Conservation (phyloP, 2,797 vertebrate genomes). For the Dromococcyx pavoninus region DNA sequence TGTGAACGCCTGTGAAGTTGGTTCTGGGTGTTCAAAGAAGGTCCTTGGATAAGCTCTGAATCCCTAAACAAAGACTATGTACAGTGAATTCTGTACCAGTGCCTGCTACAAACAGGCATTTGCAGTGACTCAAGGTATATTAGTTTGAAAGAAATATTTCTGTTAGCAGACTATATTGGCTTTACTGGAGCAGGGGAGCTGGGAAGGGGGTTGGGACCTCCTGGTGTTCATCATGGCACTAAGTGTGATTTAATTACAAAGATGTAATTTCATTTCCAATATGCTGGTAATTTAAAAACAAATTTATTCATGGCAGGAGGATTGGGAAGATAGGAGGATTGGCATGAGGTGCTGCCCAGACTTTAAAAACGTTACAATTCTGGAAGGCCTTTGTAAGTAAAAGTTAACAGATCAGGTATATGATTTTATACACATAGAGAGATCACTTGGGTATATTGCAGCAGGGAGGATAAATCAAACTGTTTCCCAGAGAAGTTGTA, state of each 20-base stretch:
- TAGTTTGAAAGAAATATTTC: neutral
- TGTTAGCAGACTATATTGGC: accelerated
- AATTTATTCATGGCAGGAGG: neutral
- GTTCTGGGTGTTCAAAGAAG: neutral
- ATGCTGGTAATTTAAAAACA: neutral
- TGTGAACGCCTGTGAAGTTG: neutral
- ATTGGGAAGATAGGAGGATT: neutral
- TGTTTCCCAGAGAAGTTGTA: too few relatives aligned
- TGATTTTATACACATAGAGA: neutral
- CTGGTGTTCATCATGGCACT: accelerated
- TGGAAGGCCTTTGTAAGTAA: neutral
- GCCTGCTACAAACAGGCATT: neutral
- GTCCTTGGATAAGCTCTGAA: slow-evolving; percentile 9
- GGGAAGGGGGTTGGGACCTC: neutral
- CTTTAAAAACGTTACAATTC: neutral
- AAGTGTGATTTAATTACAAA: neutral
- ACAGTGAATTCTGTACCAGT: neutral
- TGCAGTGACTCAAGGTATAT: neutral
- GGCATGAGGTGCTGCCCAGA: neutral
- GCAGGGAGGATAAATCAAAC: neutral
- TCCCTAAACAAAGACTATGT: neutral
- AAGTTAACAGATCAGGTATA: neutral
- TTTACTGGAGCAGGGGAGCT: neutral
- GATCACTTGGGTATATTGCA: neutral
- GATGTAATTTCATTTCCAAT: neutral